Conservation (phyloP, 2,113 vertebrate species). For the Lycocorax pyrrhopterus region DNA sequence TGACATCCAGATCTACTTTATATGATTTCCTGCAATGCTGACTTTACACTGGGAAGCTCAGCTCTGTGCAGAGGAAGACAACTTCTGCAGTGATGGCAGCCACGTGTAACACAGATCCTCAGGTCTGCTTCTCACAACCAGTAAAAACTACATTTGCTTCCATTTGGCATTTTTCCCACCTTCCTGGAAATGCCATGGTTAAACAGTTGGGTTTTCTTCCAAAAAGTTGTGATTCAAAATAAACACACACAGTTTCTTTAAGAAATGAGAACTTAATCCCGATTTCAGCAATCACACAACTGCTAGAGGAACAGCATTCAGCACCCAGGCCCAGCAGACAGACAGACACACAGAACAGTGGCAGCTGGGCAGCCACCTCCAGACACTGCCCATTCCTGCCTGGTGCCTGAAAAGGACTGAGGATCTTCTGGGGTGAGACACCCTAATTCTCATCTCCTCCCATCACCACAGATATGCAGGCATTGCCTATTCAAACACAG, state of each 20-base stretch:
- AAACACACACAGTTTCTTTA: not conserved
- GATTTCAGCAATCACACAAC: accelerated
- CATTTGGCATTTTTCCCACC: not conserved
- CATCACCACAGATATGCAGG: not conserved
- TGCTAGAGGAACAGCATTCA: not conserved
- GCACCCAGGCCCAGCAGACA: not conserved
- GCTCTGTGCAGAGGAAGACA: not conserved
- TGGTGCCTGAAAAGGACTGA: not conserved
- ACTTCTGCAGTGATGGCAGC: not conserved
- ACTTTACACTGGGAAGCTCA: not conserved
- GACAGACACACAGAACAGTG: not conserved
- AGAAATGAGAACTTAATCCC: not conserved
- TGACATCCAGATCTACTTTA: not conserved
- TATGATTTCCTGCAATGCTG: not conserved
- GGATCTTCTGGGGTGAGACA: not conserved
- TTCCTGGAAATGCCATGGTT: not conserved
- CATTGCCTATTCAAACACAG: not conserved
- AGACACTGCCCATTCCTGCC: not conserved
- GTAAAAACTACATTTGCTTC: not conserved
- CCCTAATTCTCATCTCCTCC: not conserved
- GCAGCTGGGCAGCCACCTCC: not conserved
- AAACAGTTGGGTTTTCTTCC: not conserved
- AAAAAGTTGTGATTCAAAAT: not conserved
- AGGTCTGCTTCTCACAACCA: not conserved
- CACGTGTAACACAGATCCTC: not conserved